Percentiles rank a stretch among this genome's conserved stretches.
These are phyloP conservation scores for Oplegnathus fasciatus DNA, from an alignment of 2,113 vertebrate genomes.

Conservation along the genomic window DNA sequence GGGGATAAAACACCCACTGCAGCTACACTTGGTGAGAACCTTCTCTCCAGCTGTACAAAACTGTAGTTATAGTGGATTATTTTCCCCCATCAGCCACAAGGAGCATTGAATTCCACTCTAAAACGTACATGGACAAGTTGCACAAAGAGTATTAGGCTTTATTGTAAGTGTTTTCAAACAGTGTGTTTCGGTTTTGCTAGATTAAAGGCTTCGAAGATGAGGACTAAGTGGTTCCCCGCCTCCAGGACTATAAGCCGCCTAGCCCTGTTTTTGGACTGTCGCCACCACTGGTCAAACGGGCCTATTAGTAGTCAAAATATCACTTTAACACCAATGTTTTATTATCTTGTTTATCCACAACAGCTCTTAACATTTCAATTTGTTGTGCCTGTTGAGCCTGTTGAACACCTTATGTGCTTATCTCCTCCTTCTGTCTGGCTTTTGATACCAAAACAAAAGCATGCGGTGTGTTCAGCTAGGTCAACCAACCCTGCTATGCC, in stretches of 20 bases:
- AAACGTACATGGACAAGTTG: not conserved
- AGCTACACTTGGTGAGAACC: not conserved
- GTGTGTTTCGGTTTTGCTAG: no score
- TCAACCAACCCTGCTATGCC: not conserved
- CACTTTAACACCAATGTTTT: no score
- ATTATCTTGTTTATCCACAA: not conserved
- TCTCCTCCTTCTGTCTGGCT: not conserved
- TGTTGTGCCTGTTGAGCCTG: not conserved
- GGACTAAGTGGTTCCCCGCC: not conserved
- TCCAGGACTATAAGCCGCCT: not conserved
- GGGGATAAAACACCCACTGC: no score
- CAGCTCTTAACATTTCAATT: not conserved
- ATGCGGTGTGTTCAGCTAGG: not conserved
- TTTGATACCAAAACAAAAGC: not conserved
- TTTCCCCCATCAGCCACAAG: not conserved
- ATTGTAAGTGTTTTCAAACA: not conserved
- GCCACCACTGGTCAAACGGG: no score
- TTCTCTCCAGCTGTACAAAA: not conserved
- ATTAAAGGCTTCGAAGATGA: not conserved
- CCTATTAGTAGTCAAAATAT: no score
- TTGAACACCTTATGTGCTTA: not conserved
- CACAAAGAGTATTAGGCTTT: not conserved
- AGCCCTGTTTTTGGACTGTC: not conserved
- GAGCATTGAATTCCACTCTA: not conserved
- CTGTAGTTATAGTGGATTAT: not conserved